A percentile compares a stretch with the other conserved stretches of the same genome.
These are phyloP conservation scores for Cryptotermes secundus DNA, from an alignment of 1,140 invertebrate species.

Conservation along the genomic window DNA sequence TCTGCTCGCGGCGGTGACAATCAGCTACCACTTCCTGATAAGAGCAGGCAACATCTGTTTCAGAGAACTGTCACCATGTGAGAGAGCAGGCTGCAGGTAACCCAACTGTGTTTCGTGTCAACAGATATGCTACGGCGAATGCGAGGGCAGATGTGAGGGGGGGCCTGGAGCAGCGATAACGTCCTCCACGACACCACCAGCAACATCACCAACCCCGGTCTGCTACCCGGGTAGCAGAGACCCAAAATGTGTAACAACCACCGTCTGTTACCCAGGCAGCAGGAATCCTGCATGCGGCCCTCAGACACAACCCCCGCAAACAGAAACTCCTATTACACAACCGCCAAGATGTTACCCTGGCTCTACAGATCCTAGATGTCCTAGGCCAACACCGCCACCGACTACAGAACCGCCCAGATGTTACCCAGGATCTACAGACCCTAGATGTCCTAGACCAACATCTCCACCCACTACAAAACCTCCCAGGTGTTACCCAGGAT, in stretches of 20 bases:
- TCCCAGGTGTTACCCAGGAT: slow-evolving; percentile 35
- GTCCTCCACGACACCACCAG: neutral
- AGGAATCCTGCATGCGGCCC: slow-evolving; percentile 44
- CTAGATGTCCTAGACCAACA: slow-evolving; percentile 42
- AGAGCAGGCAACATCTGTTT: no score
- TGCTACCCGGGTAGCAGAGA: slow-evolving; percentile 42
- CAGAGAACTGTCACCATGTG: no score
- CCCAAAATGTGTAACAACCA: slow-evolving; percentile 46
- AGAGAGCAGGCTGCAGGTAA: no score
- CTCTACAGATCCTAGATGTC: slow-evolving; percentile 45
- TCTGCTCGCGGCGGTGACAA: no score
- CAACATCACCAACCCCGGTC: no score
- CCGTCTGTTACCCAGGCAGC: slow-evolving; percentile 45
- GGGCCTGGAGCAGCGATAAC: slow-evolving; percentile 18
- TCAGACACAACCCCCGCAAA: slow-evolving; percentile 36
- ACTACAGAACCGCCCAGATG: neutral
- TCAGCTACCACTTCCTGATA: no score
- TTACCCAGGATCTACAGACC: slow-evolving; percentile 44
- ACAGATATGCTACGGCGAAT: slow-evolving; percentile 47
- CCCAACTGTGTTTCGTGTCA: no score
- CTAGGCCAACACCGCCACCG: neutral
- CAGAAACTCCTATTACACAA: slow-evolving; percentile 34
- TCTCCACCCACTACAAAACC: slow-evolving; percentile 36
- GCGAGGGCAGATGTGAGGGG: slow-evolving; percentile 40
- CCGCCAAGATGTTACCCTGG: slow-evolving; percentile 41